Percentiles rank a stretch among this genome's conserved stretches.
Conservation (phyloP, 2,113 vertebrate genomes). For the Naja naja region DNA sequence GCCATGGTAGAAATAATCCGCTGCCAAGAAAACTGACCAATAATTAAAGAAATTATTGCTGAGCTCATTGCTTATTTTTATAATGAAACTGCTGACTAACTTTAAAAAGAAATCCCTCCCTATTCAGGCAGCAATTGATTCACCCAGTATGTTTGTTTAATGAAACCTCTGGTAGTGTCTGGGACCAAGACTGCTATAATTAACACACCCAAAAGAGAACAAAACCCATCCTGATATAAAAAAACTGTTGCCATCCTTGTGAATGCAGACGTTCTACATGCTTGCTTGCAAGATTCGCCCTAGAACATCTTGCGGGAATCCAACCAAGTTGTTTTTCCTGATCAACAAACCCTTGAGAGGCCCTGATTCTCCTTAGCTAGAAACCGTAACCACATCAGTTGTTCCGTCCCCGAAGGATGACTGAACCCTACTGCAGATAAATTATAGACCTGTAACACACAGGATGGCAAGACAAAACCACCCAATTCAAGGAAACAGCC, state of each 20-base stretch:
- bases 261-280: not conserved
- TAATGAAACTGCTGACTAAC: not conserved
- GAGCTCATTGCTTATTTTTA: not conserved
- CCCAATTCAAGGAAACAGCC: not conserved
- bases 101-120: not conserved
- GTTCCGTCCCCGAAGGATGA: not conserved
- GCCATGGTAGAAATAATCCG: not conserved
- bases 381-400: constrained; percentile 18
- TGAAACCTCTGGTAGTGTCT: not conserved
- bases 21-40: not conserved
- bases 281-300: too few species aligned
- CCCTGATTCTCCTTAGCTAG: not conserved
- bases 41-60: not conserved
- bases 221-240: constrained; percentile 20
- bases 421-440: not conserved
- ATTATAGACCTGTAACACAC: not conserved
- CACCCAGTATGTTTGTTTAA: rapidly evolving
- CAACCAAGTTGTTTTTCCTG: not conserved
- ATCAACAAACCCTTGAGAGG: not conserved
- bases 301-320: not conserved
- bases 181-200: not conserved
- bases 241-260: not conserved
- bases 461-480: not conserved
- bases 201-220: constrained; percentile 6
- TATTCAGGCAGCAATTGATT: rapidly evolving